Base-by-base conservation (phyloP, 2,113 vertebrate species). In the Psophia crepitans region DNA sequence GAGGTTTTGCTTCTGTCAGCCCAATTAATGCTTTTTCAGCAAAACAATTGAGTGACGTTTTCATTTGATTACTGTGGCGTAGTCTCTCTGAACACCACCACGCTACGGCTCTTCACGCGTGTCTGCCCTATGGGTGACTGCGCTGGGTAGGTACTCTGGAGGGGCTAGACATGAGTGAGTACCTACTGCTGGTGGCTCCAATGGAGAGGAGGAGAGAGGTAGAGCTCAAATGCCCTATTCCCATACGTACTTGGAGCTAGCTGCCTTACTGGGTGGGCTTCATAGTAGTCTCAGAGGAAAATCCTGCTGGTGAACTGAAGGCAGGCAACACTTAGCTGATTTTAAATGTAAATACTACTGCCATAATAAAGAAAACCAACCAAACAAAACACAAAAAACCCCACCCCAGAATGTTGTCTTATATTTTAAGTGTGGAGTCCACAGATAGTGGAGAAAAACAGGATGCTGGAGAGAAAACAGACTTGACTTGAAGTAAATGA, bases 91-190 rank as follows among this genome's bases (percentile, higher is more conserved):
- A 81, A 14, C 15, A 12, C 12, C 28, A 56, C 23, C 6, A 5
- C 56, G 28, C 28, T 46, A 5, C 0, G 1, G 39, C 49, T 60
- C 20, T 9, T 43, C 14, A 18, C 12, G 5, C 37, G 18, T 60
- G 44, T 70, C 43, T 3, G 3, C n/a, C 21, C 0, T 0, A 27
- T 11, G 30, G 3, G 1, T 21, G n/a, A 14, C 41, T 39, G 53
- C 2, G 2, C 33, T 53, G 3, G 12, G 12, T 39, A 46, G 28
- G 30, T 20, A 18, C 58, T 73, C 27, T 22, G 58, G 41, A 57
- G 37, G 48, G 33, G 69, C 58, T 58, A 64, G 56, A 71, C 8
- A 6, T 3, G 27, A 64, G 10, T 32, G 33, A 69, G 11, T 32
- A 35, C 73, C 11, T 27, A 9, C 37, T 64, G 44, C 44, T 57